phyloP scores from a whole-genome alignment of 2,113 vertebrate genomes.

The Hyaena hyaena region DNA sequence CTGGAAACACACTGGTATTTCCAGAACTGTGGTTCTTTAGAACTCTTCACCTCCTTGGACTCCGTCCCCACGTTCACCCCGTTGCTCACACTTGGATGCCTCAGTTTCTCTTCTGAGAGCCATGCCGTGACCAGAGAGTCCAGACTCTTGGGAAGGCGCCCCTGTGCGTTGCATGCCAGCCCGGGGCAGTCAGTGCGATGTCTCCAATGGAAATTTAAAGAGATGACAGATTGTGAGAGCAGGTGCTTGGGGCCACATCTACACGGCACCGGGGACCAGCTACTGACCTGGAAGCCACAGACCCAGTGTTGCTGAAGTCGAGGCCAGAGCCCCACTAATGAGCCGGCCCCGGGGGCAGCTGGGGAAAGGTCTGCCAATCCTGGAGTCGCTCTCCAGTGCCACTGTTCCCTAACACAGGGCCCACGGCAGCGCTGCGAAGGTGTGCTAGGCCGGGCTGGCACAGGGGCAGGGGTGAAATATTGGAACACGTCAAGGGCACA shows the following conservation, averaged over 20 bases:
- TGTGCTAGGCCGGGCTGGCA: fast-evolving
- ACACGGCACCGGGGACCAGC: fast-evolving
- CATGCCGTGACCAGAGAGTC: fast-evolving
- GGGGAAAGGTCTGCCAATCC: too few relatives aligned
- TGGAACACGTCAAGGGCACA: background rate
- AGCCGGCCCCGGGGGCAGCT: background rate
- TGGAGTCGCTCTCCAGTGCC: fast-evolving
- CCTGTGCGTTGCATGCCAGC: fast-evolving
- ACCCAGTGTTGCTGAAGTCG: fast-evolving
- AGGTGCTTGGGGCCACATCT: fast-evolving
- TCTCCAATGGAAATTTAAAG: too few relatives aligned
- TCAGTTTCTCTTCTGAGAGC: background rate
- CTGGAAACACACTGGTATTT: background rate
- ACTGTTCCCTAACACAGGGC: fast-evolving
- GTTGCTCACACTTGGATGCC: too few relatives aligned
- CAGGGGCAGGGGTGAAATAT: background rate
- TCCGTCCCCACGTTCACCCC: background rate
- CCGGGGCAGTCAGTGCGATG: background rate
- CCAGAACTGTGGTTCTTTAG: background rate
- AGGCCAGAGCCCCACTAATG: background rate
- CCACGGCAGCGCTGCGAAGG: fast-evolving
- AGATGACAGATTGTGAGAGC: background rate
- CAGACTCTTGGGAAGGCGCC: fast-evolving
- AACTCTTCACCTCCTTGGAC: too few relatives aligned
- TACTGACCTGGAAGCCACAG: background rate